These are phyloP conservation scores for Gymnocephalus cernua DNA, from an alignment of 2,113 vertebrate genomes.

Conservation along the genomic window DNA sequence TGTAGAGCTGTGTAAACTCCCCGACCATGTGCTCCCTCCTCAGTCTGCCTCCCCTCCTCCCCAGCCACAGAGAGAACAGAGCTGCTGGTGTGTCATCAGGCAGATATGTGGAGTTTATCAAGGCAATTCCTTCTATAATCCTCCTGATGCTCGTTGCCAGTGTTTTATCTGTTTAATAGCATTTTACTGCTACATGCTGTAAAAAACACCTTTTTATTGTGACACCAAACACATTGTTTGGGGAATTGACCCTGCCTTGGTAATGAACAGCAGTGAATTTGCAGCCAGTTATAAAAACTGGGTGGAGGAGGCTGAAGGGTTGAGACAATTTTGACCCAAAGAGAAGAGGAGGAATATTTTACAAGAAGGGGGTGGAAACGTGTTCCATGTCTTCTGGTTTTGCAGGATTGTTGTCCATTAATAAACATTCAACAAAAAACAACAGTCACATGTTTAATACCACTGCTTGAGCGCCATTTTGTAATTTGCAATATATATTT, in stretches of 20 bases:
- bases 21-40: conserved; percentile 51
- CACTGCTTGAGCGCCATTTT: neutral
- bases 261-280: conserved; percentile 83
- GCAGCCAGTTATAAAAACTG: conserved; percentile 62
- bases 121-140: conserved; percentile 83
- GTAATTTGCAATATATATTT: neutral
- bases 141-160: conserved; percentile 79
- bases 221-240: conserved; percentile 83
- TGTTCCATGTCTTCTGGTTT: conserved; percentile 17
- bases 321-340: conserved; percentile 44
- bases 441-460: neutral
- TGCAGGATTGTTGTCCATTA: conserved; percentile 1
- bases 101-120: conserved; percentile 84
- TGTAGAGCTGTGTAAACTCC: conserved; percentile 36
- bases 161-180: conserved; percentile 84
- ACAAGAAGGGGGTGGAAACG: conserved; percentile 19
- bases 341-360: conserved; percentile 64
- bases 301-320: neutral
- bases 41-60: conserved; percentile 30
- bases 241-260: conserved; percentile 81
- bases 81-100: conserved; percentile 62
- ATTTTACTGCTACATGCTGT: conserved; percentile 77
- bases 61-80: conserved; percentile 43
- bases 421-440: neutral
- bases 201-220: conserved; percentile 82